These are phyloP conservation scores for Polydrusus cervinus DNA, from an alignment of 2,888 invertebrate genomes.

Conservation along the genomic window DNA sequence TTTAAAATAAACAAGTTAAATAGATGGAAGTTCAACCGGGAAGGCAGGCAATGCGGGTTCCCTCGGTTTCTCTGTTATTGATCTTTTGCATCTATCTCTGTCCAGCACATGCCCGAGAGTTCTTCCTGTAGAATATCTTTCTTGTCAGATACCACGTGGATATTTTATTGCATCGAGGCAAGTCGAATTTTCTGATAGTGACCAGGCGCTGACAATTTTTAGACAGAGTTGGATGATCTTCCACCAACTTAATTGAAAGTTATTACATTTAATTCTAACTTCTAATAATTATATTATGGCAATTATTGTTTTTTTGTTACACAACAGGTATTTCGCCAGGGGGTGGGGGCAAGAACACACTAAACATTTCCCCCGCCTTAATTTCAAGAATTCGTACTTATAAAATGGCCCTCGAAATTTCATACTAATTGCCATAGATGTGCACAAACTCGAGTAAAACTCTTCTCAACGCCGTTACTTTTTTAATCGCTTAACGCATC, in stretches of 20 bases:
- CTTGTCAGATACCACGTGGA: conserved; percentile 59
- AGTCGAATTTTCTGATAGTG: background rate
- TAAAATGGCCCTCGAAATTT: too few relatives aligned
- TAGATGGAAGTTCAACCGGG: conserved; percentile 24
- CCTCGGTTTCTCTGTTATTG: conserved; percentile 60
- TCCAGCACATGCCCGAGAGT: conserved; percentile 38
- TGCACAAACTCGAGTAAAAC: too few relatives aligned
- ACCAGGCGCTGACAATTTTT: background rate
- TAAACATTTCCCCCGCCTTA: too few relatives aligned
- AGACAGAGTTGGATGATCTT: too few relatives aligned
- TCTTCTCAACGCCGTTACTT: too few relatives aligned
- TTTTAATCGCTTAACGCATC: too few relatives aligned
- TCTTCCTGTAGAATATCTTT: conserved; percentile 51
- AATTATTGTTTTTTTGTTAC: background rate
- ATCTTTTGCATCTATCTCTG: conserved; percentile 61
- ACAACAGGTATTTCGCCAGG: too few relatives aligned
- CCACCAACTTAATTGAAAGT: too few relatives aligned
- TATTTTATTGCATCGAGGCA: conserved; percentile 53
- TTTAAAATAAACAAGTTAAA: conserved; percentile 18
- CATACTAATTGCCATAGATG: too few relatives aligned
- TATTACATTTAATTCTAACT: too few relatives aligned
- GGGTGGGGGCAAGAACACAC: too few relatives aligned
- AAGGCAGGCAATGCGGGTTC: conserved; percentile 36
- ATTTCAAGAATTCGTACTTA: too few relatives aligned
- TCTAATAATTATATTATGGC: background rate